Percentiles rank a stretch among this genome's conserved stretches.
These are phyloP conservation scores for Drosophila tristis DNA, from an alignment of 1,140 invertebrate species.

Conservation along the genomic window DNA sequence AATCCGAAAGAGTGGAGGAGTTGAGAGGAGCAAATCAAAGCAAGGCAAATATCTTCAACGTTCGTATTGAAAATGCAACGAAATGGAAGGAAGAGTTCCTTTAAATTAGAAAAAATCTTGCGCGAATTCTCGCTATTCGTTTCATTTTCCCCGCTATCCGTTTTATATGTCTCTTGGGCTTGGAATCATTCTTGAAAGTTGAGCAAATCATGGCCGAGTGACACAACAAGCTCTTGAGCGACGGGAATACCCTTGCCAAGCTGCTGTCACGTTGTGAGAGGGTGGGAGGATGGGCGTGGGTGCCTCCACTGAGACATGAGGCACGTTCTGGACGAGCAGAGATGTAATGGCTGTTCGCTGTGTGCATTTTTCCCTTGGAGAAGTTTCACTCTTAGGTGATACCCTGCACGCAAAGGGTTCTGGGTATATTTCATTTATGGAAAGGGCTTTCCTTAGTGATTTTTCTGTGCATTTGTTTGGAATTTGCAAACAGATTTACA, in stretches of 20 bases:
- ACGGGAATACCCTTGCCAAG: no score
- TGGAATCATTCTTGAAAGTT: conserved; percentile 5
- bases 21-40: conserved; percentile 24
- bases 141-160: not conserved
- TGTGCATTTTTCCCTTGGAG: not conserved
- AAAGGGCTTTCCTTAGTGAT: no score
- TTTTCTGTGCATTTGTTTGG: no score
- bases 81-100: conserved; percentile 40
- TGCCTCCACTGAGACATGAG: not conserved
- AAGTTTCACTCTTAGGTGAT: no score
- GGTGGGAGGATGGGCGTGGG: no score
- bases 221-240: conserved; percentile 20
- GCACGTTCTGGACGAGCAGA: conserved; percentile 12
- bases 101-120: conserved; percentile 38
- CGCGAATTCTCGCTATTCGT: not conserved
- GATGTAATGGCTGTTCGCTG: conserved; percentile 20
- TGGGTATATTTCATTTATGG: no score
- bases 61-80: conserved; percentile 47
- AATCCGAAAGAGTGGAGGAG: not conserved
- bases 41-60: conserved; percentile 30
- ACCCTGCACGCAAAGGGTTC: no score
- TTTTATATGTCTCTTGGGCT: conserved; percentile 2
- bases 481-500: no score
- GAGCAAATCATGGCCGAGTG: conserved; percentile 12
- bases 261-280: no score